phyloP scores from a whole-genome alignment of 2,113 vertebrate species.

The Potamarius usumacintae region DNA sequence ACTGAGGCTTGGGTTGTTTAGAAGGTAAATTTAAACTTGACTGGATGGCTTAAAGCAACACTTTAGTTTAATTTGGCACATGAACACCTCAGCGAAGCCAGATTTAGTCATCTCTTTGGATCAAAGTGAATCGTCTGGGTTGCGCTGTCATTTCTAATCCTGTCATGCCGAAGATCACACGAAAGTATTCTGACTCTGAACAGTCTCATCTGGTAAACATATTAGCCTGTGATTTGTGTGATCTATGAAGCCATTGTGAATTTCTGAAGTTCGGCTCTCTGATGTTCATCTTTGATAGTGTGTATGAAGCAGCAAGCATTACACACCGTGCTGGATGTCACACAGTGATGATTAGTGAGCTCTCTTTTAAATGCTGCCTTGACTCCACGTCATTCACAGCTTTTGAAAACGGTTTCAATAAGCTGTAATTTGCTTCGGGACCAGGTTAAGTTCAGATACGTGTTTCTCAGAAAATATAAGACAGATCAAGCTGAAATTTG shows the following conservation, averaged over 20 bases:
- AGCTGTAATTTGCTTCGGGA: background rate
- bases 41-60: background rate
- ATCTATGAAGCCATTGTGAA: background rate
- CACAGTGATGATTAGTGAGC: background rate
- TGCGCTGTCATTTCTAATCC: conserved; percentile 13
- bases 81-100: background rate
- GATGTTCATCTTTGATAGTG: conserved; percentile 37
- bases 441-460: background rate
- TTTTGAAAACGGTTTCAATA: background rate
- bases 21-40: background rate
- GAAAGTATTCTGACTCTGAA: background rate
- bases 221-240: conserved; percentile 9
- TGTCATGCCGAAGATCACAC: background rate
- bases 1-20: background rate
- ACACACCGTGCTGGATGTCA: conserved; percentile 19
- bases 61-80: background rate
- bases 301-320: background rate
- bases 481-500: background rate
- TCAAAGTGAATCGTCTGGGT: conserved; percentile 2
- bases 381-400: background rate
- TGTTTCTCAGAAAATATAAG: too few species aligned
- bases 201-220: conserved; percentile 28
- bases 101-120: background rate
- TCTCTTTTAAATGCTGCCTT: background rate
- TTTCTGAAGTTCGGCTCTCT: conserved; percentile 23